Base-by-base conservation (phyloP, 2,797 vertebrate species). In the Neomorphus geoffroyi region DNA sequence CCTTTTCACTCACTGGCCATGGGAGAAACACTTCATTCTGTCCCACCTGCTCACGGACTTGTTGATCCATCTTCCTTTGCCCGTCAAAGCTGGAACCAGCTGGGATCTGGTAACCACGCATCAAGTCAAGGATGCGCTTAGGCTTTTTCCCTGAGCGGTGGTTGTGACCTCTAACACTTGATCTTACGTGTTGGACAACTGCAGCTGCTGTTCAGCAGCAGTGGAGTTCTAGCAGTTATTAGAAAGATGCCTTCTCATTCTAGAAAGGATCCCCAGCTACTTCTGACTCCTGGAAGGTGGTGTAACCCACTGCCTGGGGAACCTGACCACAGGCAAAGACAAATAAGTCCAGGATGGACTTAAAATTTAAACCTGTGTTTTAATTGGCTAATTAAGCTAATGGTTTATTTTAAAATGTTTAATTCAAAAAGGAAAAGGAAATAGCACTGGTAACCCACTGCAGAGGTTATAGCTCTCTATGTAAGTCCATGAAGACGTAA, bases 401-500 rank as follows among this genome's bases (percentile, higher is more conserved):
- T 8, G 1, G 0, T 26, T 77, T 54, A 9, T 27, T 51, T 75
- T 17, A 6, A 60, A 58, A 37, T 5, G 3, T 27, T 69, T 22
- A 10, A 51, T 39, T 69, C 3, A 14, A 48, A 60, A 60, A 26
- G 8, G 11, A 0, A n/a, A 26, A 32, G 16, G 16, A 15, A 43
- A 30, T 16, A 18, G 2, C 11, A 18, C 9, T n/a, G 9, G 19
- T 35, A 65, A 37, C 28, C 13, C 30, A 5, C 2, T 10, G 17
- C 24, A 22, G 10, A 16, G 13, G 9, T 46, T 7, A 4, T 10
- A 28, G 9, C 11, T 84, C 18, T 69, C 11, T 3, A 2, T 8
- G 23, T 3, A 5, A 1, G 1, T 57, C 27, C 2, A 0, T 11
- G n/a, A 80, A 61, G 54, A 11, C 11, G 54, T 3, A 56, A 53